Base-by-base conservation (phyloP, 1,140 invertebrate genomes). In the Micrasema longulum region DNA sequence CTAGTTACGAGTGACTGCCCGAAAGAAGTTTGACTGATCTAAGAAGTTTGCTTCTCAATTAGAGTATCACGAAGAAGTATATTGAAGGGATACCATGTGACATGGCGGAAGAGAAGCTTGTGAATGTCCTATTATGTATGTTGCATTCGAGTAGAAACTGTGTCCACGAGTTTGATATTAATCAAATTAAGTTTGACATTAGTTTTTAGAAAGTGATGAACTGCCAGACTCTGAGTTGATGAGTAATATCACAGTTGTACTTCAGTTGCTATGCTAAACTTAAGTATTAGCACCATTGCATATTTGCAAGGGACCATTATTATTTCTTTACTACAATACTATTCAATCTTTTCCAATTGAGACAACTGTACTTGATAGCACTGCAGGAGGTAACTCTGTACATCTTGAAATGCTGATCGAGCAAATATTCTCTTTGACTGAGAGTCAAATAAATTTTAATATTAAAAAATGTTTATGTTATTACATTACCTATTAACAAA, bases 171-270 rank as follows among this genome's bases (percentile, higher is more conserved):
- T 53, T 53, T 22, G 65, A 47, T n/a, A n/a, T n/a, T n/a, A n/a
- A 53, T 9, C 50, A 23, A n/a, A 41, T 18, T 22, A 53, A 18
- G 18, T n/a, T 67, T n/a, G 31, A 38, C 11, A 38, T 67, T 53
- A 53, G 35, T 67, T 53, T 53, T 53, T 20, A 16, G 11, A 50
- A 53, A 67, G 65, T 63, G 68, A 75, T 31, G 65, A 53, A 67
- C 74, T 76, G 74, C 74, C 74, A 72, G 74, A 72, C 67, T 76
- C 74, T 72, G 41, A 67, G 74, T 76, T 38, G 74, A 76, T 76
- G 74, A 67, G 67, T 16, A 67, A 66, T 47, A 48, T 35, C 31
- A 62, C 68, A 18, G 68, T 69, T 41, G 57, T 23, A 63, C 57
- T 63, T 36, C 16, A 31, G 12, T 57, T 38, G 31, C 36, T 23